Evolutionary conservation across 2,797 vertebrate species (phyloP), one percentile per base, ranked within the genome.

Genomic region (Meda fulgida): DNA sequence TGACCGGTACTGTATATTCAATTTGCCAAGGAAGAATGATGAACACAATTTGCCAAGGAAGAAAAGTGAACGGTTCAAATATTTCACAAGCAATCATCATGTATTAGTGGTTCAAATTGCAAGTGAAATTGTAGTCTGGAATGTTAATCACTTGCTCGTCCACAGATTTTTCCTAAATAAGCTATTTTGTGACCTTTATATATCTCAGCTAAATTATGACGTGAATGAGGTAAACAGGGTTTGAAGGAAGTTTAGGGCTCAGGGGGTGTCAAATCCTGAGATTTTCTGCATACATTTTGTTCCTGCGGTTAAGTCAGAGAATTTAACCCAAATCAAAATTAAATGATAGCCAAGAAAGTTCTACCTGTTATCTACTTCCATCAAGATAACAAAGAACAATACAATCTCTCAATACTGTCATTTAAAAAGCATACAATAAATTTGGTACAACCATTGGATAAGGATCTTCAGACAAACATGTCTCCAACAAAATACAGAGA

Each of bases 61-160:
- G 43, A 65, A 31, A 73, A 65, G 65, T 4, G 0, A 51, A 66
- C 40, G n/a, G n/a, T n/a, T n/a, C n/a, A n/a, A n/a, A n/a, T 58
- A 83, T 89, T 88, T 86, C 69, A 66, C 34, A 58, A 89, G 83
- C 71, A 84, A 80, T 89, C 81, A 83, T 78, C 38, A 80, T 55
- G 78, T 76, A 70, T 86, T 71, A 89, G 67, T 58, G 36, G 71
- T 48, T 76, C 79, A 84, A 88, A 87, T 75, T 89, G 85, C 84
- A 78, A 70, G 84, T 84, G 78, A 88, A 87, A 86, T 86, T 69
- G 69, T 80, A 84, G 88, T 86, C 83, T 78, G 21, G 36, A 72
- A 81, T 76, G 40, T 63, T 69, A 88, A 85, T 87, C 71, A 80
- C 29, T 85, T 80, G 78, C 69, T 70, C 34, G 5, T 86, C 26